Evolutionary conservation across 2,113 vertebrate genomes (phyloP).

Genomic region (Lagopus leucura): DNA sequence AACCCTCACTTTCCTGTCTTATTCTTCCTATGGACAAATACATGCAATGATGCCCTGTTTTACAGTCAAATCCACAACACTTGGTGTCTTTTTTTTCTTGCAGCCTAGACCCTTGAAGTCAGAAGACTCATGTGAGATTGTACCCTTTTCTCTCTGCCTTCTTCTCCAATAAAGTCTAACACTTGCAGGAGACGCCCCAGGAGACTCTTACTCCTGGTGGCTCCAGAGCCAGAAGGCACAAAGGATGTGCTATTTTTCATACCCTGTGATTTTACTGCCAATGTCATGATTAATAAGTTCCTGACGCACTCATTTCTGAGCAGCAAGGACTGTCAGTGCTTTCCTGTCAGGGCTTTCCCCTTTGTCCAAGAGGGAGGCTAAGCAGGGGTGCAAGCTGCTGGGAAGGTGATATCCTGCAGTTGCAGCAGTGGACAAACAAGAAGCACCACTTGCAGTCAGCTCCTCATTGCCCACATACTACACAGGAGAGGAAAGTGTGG

Average conservation of each 20-base stretch:
- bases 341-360: not conserved
- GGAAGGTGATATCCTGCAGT: not conserved
- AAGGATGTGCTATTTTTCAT: not conserved
- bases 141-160: not conserved
- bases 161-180: not conserved
- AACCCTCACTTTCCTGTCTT: not conserved
- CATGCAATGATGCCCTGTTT: not conserved
- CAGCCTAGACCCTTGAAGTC: not conserved
- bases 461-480: not conserved
- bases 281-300: not conserved
- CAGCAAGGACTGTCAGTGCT: not conserved
- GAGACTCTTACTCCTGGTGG: not conserved
- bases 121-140: not conserved
- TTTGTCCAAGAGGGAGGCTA: not conserved
- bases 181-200: not conserved
- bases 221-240: not conserved
- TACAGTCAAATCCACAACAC: not conserved
- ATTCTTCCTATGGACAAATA: not conserved
- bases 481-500: not conserved
- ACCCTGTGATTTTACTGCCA: not conserved
- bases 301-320: not conserved
- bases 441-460: not conserved
- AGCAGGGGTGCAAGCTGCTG: not conserved
- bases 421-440: not conserved
- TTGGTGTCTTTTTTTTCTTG: conserved; percentile 15